A percentile compares a stretch with the other conserved stretches of the same genome.
These are phyloP conservation scores for Cranoglanis bouderius DNA, from an alignment of 2,113 vertebrate species.

Conservation along the genomic window DNA sequence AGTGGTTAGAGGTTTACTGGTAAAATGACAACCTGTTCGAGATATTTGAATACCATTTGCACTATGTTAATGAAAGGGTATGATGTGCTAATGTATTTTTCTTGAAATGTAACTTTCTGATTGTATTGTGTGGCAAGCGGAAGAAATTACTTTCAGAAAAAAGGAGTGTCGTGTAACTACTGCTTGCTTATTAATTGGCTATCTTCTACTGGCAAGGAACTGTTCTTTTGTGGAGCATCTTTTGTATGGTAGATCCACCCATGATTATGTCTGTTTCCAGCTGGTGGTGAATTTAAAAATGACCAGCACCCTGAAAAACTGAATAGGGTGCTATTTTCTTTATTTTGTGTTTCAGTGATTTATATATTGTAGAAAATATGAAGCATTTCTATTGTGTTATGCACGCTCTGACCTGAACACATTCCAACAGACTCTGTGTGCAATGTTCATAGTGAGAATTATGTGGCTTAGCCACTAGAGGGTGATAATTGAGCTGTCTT, in stretches of 20 bases:
- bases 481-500: slow-evolving; percentile 41
- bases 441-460: background rate
- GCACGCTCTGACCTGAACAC: background rate
- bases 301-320: background rate
- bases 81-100: background rate
- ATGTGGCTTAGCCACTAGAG: slow-evolving; percentile 47
- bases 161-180: background rate
- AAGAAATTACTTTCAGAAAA: too few relatives aligned
- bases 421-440: background rate
- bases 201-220: background rate
- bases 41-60: background rate
- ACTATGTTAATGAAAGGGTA: background rate
- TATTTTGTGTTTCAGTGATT: slow-evolving; percentile 4
- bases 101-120: background rate
- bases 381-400: background rate
- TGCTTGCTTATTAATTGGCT: background rate
- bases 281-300: slow-evolving; percentile 12
- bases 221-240: background rate
- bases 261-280: background rate
- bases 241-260: background rate
- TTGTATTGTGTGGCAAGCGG: background rate
- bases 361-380: slow-evolving; percentile 24
- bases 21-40: background rate
- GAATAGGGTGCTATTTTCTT: background rate
- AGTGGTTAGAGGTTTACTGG: background rate